These are phyloP conservation scores for Phylloscopus trochilus DNA, from an alignment of 2,113 vertebrate genomes.

Conservation along the genomic window DNA sequence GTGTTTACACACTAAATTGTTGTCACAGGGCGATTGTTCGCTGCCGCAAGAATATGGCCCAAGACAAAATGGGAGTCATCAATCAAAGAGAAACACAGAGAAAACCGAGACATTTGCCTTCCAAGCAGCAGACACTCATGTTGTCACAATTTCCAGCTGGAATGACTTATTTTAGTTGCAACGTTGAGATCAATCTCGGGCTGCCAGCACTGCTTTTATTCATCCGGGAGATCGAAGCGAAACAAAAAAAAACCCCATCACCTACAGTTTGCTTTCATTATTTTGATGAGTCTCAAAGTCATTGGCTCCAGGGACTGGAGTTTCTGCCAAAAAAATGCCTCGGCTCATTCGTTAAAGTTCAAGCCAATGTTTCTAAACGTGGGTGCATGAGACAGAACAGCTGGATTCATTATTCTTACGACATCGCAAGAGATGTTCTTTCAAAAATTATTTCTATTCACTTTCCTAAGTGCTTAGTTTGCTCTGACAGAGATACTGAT, in stretches of 20 bases:
- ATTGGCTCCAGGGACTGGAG: conserved; percentile 9
- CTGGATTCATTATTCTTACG: conserved; percentile 23
- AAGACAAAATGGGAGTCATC: conserved; percentile 18
- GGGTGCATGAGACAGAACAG: conserved; percentile 25
- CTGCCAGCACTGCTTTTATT: conserved; percentile 48
- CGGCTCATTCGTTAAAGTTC: neutral
- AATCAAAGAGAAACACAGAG: conserved; percentile 19
- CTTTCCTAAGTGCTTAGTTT: neutral
- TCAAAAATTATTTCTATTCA: neutral
- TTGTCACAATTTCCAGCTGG: conserved; percentile 43
- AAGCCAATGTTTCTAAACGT: neutral
- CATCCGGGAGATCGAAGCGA: conserved; percentile 4
- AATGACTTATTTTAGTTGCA: conserved; percentile 46
- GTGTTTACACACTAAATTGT: neutral
- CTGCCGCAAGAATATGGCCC: neutral
- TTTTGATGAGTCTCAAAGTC: conserved; percentile 46
- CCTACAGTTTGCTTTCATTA: conserved; percentile 2
- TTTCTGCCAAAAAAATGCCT: conserved; percentile 33
- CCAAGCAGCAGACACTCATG: conserved; percentile 21
- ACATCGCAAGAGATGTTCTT: neutral
- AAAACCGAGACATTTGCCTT: neutral
- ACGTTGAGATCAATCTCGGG: neutral
- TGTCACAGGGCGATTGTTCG: accelerated
- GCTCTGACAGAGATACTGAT: neutral
- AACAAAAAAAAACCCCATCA: conserved; percentile 19